Evolutionary conservation across 2,888 invertebrate species (phyloP).

Genomic region (Sinotaia quadrata): DNA sequence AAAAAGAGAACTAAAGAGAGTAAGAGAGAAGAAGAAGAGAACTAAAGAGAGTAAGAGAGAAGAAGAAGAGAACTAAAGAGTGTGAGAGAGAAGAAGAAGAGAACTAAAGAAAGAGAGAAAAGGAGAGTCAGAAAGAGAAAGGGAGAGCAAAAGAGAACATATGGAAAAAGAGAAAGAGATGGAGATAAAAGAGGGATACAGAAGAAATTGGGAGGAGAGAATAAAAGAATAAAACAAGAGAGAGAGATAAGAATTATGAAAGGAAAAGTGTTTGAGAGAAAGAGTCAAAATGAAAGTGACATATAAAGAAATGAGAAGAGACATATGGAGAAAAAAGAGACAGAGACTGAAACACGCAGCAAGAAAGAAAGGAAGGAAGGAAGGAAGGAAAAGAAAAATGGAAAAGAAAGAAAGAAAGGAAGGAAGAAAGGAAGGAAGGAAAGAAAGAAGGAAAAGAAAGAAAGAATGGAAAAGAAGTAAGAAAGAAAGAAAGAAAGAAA

Average conservation of each 20-base stretch:
- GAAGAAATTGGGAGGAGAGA: neutral
- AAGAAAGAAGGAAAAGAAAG: neutral
- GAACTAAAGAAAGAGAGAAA: neutral
- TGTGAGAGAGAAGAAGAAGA: neutral
- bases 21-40: neutral
- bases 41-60: neutral
- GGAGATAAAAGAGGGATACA: neutral
- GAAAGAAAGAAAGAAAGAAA: neutral
- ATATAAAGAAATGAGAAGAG: neutral
- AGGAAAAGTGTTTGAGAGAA: no score
- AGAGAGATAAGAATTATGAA: neutral
- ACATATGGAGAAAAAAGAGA: neutral
- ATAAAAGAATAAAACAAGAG: neutral
- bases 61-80: neutral
- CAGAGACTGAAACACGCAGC: neutral
- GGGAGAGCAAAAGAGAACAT: neutral
- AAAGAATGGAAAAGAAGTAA: neutral
- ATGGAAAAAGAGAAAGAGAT: neutral
- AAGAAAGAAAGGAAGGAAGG: neutral
- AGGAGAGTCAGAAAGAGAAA: neutral
- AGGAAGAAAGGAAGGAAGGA: neutral
- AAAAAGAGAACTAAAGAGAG: neutral
- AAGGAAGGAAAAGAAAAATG: neutral
- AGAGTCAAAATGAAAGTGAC: no score
- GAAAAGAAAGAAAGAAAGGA: neutral